These are phyloP conservation scores for Neopelma chrysocephalum DNA, from an alignment of 2,797 vertebrate species.

Conservation along the genomic window DNA sequence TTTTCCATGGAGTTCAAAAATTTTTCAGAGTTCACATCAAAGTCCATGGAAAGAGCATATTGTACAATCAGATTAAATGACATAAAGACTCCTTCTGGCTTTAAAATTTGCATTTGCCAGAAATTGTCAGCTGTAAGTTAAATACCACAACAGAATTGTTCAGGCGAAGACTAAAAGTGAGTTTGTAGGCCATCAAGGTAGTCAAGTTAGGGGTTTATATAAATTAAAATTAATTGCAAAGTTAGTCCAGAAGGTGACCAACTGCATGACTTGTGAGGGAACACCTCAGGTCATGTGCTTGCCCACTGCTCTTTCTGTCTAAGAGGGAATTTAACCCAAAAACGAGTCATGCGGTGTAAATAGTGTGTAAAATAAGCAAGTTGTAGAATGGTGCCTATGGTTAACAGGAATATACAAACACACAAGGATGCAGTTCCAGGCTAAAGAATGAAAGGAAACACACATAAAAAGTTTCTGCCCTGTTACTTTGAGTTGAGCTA, in stretches of 20 bases:
- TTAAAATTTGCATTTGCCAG: not conserved
- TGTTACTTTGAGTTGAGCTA: not conserved
- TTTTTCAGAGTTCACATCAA: not conserved
- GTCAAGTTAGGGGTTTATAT: not conserved
- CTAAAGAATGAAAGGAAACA: conserved; percentile 2
- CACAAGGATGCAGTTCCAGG: not conserved
- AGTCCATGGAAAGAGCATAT: not conserved
- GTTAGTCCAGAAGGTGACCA: not conserved
- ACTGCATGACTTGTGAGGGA: not conserved
- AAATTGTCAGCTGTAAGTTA: not conserved
- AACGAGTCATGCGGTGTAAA: not conserved
- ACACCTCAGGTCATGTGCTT: not conserved
- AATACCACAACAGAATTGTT: not conserved
- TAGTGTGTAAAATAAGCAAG: not conserved
- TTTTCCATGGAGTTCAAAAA: not conserved
- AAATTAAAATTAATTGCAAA: not conserved
- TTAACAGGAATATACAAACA: not conserved
- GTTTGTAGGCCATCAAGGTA: not conserved
- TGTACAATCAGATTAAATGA: not conserved
- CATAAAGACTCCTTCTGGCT: not conserved
- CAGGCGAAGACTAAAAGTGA: not conserved
- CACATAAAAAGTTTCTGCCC: not conserved
- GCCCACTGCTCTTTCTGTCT: not conserved
- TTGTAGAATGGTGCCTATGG: not conserved
- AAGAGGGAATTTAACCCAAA: not conserved